Evolutionary conservation across 2,888 invertebrate genomes (phyloP).

Genomic region (Caenorhabditis auriculariae): DNA sequence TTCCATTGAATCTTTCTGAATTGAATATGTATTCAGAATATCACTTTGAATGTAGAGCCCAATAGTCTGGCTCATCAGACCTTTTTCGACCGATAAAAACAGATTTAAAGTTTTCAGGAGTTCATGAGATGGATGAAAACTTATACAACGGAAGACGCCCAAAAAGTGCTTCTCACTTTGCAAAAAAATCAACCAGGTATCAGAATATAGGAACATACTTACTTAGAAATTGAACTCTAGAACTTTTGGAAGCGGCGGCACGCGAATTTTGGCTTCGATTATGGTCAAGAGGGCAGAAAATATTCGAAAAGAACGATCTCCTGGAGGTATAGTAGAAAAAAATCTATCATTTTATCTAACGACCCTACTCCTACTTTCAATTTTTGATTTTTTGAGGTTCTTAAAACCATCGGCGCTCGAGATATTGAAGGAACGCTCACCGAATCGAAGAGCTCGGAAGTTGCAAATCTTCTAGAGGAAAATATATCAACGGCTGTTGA

Average conservation of each 20-base stretch:
- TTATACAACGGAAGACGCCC: constrained; percentile 29
- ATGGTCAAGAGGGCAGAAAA: constrained; percentile 39
- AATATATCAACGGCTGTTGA: too few species aligned
- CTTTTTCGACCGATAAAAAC: too few species aligned
- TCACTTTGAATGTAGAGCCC: constrained; percentile 5
- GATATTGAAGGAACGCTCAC: too few species aligned
- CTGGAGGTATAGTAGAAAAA: constrained; percentile 24
- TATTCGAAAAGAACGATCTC: constrained; percentile 38
- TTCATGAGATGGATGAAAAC: constrained; percentile 26
- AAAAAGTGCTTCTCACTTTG: constrained; percentile 20
- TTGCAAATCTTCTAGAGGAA: too few species aligned
- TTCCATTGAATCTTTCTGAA: not conserved
- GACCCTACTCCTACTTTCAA: too few species aligned
- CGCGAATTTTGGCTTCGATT: constrained; percentile 38
- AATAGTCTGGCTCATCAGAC: too few species aligned
- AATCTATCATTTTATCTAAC: too few species aligned
- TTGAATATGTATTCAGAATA: constrained; percentile 3
- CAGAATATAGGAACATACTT: not conserved
- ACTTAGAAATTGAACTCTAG: constrained; percentile 5
- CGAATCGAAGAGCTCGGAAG: too few species aligned
- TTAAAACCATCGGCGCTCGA: too few species aligned
- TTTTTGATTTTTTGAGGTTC: too few species aligned
- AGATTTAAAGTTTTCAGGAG: constrained; percentile 11
- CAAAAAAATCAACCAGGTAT: constrained; percentile 7
- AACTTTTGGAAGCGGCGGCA: constrained; percentile 13